phyloP scores from a whole-genome alignment of 1,140 invertebrate species.

The Pantala flavescens region DNA sequence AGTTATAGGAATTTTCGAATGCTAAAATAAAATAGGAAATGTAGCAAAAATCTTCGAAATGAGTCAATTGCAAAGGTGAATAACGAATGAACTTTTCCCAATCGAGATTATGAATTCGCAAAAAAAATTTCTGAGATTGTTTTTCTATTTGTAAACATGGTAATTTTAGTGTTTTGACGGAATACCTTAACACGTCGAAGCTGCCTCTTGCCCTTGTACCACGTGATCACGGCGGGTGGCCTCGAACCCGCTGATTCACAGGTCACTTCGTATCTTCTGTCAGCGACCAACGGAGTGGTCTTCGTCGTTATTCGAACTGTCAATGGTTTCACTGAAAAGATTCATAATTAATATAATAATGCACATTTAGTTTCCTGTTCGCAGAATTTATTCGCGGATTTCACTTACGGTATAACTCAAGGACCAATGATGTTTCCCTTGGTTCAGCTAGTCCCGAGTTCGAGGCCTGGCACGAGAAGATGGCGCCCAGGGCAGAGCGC shows the following conservation, averaged over 20 bases:
- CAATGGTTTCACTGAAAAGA: constrained; percentile 73
- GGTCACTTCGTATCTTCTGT: constrained; percentile 61
- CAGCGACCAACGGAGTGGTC: constrained; percentile 52
- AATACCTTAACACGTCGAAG: constrained; percentile 57
- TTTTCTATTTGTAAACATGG: no score
- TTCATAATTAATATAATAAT: no score
- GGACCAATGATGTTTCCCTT: constrained; percentile 56
- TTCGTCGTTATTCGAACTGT: constrained; percentile 60
- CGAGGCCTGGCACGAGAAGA: constrained; percentile 72
- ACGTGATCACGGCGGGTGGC: constrained; percentile 74
- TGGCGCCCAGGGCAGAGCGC: constrained; percentile 65
- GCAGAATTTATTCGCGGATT: not conserved
- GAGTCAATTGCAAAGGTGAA: no score
- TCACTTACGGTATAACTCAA: constrained; percentile 75
- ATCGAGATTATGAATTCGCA: no score
- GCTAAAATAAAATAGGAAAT: no score
- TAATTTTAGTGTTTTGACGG: no score
- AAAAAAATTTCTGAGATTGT: no score
- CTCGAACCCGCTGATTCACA: constrained; percentile 75
- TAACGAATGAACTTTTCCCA: no score
- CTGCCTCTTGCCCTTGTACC: constrained; percentile 73
- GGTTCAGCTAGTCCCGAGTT: constrained; percentile 70
- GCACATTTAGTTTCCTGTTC: no score
- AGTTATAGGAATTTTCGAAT: no score
- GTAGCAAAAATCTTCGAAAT: no score